phyloP scores from a whole-genome alignment of 2,888 invertebrate species.

The Aphidius colemani region DNA sequence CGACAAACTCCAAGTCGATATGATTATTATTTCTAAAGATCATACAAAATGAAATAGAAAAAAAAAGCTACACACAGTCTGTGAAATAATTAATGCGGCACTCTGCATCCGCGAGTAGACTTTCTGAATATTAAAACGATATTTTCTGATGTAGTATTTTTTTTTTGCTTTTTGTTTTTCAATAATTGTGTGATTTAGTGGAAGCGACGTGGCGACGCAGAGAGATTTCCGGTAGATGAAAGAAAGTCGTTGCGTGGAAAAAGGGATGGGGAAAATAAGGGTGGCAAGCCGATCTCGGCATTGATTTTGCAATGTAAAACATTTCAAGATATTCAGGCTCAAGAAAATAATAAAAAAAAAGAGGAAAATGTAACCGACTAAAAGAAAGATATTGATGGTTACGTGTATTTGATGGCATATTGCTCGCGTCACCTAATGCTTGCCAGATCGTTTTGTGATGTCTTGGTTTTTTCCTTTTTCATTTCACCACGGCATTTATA shows the following conservation, averaged over 20 bases:
- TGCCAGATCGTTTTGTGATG: constrained; percentile 56
- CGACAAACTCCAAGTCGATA: constrained; percentile 13
- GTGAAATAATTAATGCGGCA: constrained; percentile 34
- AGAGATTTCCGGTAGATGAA: constrained; percentile 14
- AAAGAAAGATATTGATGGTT: constrained; percentile 58
- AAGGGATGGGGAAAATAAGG: constrained; percentile 8
- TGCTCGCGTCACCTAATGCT: constrained; percentile 51
- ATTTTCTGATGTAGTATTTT: background rate
- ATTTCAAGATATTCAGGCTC: constrained; percentile 47
- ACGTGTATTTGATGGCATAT: constrained; percentile 60
- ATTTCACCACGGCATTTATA: constrained; percentile 41
- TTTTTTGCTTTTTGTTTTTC: constrained; percentile 29
- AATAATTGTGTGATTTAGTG: constrained; percentile 57
- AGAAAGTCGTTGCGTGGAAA: constrained; percentile 1
- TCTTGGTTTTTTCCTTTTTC: constrained; percentile 55
- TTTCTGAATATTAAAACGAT: constrained; percentile 15
- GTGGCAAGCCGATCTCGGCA: constrained; percentile 46
- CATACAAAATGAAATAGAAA: constrained; percentile 8
- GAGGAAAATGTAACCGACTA: constrained; percentile 23
- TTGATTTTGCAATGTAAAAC: constrained; percentile 61
- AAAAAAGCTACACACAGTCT: constrained; percentile 16
- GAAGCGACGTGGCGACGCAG: constrained; percentile 38
- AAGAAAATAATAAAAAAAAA: constrained; percentile 14
- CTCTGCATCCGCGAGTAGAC: constrained; percentile 18
- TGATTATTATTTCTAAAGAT: constrained; percentile 25